Evolutionary conservation across 2,888 invertebrate genomes (phyloP).

Genomic region (Cephus pygmeus): DNA sequence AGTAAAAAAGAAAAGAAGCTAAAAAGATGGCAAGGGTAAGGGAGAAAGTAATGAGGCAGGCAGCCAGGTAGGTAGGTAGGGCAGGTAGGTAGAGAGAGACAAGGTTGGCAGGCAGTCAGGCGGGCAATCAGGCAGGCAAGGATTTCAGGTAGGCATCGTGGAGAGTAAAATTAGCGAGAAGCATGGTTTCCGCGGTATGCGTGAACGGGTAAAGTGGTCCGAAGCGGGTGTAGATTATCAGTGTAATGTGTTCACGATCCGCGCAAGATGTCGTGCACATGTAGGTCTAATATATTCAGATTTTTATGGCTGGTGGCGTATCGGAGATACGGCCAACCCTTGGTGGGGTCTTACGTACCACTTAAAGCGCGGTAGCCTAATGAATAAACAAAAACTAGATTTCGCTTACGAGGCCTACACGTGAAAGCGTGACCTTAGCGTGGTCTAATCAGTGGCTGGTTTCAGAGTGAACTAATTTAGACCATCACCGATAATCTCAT

Average conservation of each 20-base stretch:
- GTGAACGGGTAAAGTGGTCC: constrained; percentile 41
- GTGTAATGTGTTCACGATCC: constrained; percentile 56
- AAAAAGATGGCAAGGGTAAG: neutral
- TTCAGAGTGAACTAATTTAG: constrained; percentile 39
- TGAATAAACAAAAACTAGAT: constrained; percentile 65
- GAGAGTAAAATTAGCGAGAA: neutral
- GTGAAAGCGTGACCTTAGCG: constrained; percentile 64
- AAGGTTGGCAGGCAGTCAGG: neutral
- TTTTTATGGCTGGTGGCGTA: constrained; percentile 64
- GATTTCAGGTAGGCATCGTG: neutral
- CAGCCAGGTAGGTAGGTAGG: neutral
- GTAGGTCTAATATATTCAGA: constrained; percentile 64
- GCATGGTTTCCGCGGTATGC: constrained; percentile 27
- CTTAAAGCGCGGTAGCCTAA: constrained; percentile 57
- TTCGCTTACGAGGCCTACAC: constrained; percentile 58
- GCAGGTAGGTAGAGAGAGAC: neutral
- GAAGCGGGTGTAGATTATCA: constrained; percentile 51
- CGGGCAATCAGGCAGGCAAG: neutral
- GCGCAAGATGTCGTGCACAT: constrained; percentile 60
- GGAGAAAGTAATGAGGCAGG: neutral
- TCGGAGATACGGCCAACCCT: constrained; percentile 56
- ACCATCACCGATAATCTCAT: neutral
- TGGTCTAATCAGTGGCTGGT: constrained; percentile 48
- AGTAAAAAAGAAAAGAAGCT: neutral
- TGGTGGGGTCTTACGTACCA: constrained; percentile 46